Evolutionary conservation across 1,140 invertebrate species (phyloP), one percentile per base, ranked within the genome.

Genomic region (Dendroctonus ponderosae): DNA sequence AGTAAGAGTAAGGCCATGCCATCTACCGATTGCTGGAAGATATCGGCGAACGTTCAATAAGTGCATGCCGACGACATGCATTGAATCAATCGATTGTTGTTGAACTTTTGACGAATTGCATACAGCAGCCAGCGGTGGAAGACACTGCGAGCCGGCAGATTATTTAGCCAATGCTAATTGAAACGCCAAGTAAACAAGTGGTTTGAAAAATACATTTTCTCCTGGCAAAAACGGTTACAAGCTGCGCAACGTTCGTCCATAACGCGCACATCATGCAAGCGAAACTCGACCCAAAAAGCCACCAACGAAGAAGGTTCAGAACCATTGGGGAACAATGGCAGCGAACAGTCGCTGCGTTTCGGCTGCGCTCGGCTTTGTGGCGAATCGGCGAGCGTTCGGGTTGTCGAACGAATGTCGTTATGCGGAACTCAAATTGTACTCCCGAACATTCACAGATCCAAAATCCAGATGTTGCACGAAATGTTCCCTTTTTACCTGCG

Each of bases 121-220:
- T 26, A 3, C 26, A 26, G 26, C 26, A 26, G 26, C 26, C 26
- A 26, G 26, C 26, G 3, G 26, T 26, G 26, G 26, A n/a, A n/a
- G 26, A 26, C 1, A 26, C 26, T 26, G 26, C 26, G 26, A 26
- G 26, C 26, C 26, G 1, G 26, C 26, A 26, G 3, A 2, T 26
- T 26, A 26, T 26, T 26, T 2, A 2, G 26, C 26, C 26, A 42
- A 26, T 44, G 42, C 61, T 39, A 51, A 63, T 40, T 40, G 41
- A 50, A 66, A 66, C 50, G 54, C 53, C 59, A 61, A 68, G 71
- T 72, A 72, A 72, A 72, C 71, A 72, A 72, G 71, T 72, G 71
- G 71, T 72, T 60, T 58, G 53, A 69, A 70, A 72, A 72, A 72
- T 63, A 69, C 26, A 26, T 66, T 70, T 65, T 62, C 62, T 60